Evolutionary conservation across 2,888 invertebrate species (phyloP), one percentile per base, ranked within the genome.

Genomic region (Nysson spinosus): DNA sequence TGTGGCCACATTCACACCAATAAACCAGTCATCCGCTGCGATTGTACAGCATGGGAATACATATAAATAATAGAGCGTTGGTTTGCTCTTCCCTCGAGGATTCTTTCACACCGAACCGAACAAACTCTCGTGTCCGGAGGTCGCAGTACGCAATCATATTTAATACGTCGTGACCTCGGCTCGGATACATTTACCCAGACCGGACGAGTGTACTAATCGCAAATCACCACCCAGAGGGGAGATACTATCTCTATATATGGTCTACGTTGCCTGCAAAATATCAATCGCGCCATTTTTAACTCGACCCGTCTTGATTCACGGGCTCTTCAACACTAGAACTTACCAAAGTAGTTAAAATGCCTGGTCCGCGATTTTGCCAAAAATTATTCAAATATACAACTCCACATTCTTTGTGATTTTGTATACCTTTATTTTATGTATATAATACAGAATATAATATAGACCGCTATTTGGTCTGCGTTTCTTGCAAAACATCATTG

Each of bases 181-280:
- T 28, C 43, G 44, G 44, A 47, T 61, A 61, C 63, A 30, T 47
- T 64, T 49, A 28, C 57, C 14, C 46, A 26, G 49, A 54, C 67
- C 58, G 58, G 58, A 67, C 58, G 67, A 54, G 49, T 67, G 32
- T 64, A 64, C 67, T 67, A 64, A 67, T 67, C 57, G 54, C 52
- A 44, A 66, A 63, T 67, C 58, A 50, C 37, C 46, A 49, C 16
- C 56, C 35, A 28, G 34, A 39, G 26, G 24, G 44, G 32, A 63
- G 43, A 61, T 39, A 34, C 17, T 34, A 51, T 62, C 56, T 24
- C 16, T n/a, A n/a, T n/a, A n/a, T n/a, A n/a, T n/a, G n/a, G 19
- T 20, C 12, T 40, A 16, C 17, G 28, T 19, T 6, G 44, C 30
- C 64, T 43, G 66, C 44, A 49, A 63, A 66, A 57, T 66, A 63